Percentiles rank a stretch among this genome's conserved stretches.
phyloP scores from a whole-genome alignment of 2,113 vertebrate species.

The Suncus etruscus region DNA sequence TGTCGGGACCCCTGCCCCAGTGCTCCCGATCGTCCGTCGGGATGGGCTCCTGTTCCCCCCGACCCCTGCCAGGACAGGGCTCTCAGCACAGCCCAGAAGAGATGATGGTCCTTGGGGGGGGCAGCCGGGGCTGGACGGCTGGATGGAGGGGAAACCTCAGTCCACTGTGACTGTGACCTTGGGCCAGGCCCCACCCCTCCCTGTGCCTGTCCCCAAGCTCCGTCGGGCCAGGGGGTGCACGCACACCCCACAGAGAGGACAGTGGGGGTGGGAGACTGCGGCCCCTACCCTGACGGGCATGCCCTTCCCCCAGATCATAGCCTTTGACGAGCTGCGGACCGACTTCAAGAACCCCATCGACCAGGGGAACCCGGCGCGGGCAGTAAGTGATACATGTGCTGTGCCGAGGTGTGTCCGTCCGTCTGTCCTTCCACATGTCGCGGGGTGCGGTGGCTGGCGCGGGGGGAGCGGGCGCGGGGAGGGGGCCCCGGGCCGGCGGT shows the following conservation, averaged over 20 bases:
- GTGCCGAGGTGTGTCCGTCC: constrained; percentile 85
- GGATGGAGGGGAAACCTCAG: background rate
- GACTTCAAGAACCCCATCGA: constrained; percentile 98
- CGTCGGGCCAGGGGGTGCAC: background rate
- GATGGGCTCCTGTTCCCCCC: too few species aligned
- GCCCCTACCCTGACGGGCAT: constrained; percentile 57
- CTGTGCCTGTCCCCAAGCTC: background rate
- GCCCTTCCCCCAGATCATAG: constrained; percentile 91
- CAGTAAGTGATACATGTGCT: constrained; percentile 91
- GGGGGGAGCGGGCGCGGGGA: background rate
- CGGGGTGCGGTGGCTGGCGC: background rate
- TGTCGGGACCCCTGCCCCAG: background rate
- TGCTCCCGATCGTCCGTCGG: too few species aligned
- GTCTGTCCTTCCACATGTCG: constrained; percentile 78
- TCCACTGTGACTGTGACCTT: constrained; percentile 34
- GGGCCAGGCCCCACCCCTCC: background rate
- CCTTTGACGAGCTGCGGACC: constrained; percentile 95
- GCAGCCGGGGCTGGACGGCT: background rate
- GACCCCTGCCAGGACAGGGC: too few species aligned
- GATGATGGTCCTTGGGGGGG: background rate
- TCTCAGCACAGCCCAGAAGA: background rate
- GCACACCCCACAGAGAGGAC: background rate
- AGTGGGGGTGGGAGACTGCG: background rate
- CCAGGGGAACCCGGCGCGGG: constrained; percentile 96
- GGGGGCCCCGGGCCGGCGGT: background rate